A percentile compares a stretch with the other conserved stretches of the same genome.
Conservation (phyloP, 1,140 invertebrate genomes). For the Hylaeus volcanicus region DNA sequence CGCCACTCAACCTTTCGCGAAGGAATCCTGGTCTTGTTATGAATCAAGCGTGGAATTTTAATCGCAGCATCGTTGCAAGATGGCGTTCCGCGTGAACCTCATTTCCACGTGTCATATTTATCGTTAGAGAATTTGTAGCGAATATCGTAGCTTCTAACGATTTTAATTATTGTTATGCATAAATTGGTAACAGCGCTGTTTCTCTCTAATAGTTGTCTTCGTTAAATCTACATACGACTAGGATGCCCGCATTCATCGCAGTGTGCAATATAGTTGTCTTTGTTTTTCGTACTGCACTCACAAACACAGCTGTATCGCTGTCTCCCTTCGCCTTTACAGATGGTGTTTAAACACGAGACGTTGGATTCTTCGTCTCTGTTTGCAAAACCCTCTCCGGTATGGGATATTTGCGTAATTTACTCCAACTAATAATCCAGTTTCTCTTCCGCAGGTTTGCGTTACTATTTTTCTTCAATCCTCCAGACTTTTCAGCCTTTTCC, state of each 20-base stretch:
- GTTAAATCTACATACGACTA: too few species aligned
- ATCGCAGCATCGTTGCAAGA: slow-evolving; percentile 11
- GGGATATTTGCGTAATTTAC: slow-evolving; percentile 4
- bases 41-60: slow-evolving; percentile 1
- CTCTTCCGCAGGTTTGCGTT: too few species aligned
- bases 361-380: neutral
- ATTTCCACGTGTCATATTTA: neutral
- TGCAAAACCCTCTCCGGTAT: neutral
- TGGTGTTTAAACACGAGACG: neutral
- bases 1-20: neutral
- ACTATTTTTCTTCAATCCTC: too few species aligned
- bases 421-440: neutral
- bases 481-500: too few species aligned
- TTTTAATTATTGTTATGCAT: too few species aligned
- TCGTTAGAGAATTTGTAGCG: neutral
- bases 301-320: neutral
- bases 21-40: neutral
- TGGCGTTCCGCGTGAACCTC: neutral
- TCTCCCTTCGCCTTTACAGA: neutral
- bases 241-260: too few species aligned
- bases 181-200: too few species aligned
- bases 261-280: neutral
- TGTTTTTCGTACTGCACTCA: neutral
- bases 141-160: neutral
- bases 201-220: too few species aligned